These are phyloP conservation scores for Brachionus rotundiformis DNA, from an alignment of 1,140 invertebrate genomes.

Conservation along the genomic window DNA sequence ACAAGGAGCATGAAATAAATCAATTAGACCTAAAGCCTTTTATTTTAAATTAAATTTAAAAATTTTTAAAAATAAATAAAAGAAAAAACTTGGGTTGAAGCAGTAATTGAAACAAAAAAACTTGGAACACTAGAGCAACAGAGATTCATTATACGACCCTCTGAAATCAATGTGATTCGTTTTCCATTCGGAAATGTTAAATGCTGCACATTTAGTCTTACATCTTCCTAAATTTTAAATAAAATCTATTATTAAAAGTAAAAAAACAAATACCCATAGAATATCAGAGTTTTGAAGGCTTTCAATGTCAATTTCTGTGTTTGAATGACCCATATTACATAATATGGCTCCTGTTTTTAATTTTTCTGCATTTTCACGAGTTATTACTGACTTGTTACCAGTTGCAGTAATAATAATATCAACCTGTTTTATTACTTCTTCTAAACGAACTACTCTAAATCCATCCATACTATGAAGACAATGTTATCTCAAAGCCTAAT, in stretches of 20 bases:
- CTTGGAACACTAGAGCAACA: constrained; percentile 95
- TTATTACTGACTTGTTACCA: constrained; percentile 94
- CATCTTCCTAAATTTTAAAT: constrained; percentile 75
- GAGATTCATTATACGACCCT: constrained; percentile 86
- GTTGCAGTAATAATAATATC: constrained; percentile 94
- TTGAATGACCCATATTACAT: constrained; percentile 97
- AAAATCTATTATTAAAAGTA: no score
- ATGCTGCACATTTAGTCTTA: constrained; percentile 93
- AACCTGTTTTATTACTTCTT: constrained; percentile 84
- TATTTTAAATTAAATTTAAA: constrained; percentile 56
- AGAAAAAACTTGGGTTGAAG: constrained; percentile 70
- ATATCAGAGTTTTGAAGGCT: constrained; percentile 59
- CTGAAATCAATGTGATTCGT: constrained; percentile 78
- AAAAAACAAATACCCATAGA: neutral
- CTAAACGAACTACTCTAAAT: constrained; percentile 88
- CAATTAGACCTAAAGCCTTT: constrained; percentile 83
- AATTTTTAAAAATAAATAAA: neutral
- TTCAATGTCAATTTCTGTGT: constrained; percentile 95
- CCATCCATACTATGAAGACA: constrained; percentile 98
- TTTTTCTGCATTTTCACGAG: constrained; percentile 89
- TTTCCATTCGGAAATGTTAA: constrained; percentile 88
- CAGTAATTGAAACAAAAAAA: constrained; percentile 92
- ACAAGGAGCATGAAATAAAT: constrained; percentile 88
- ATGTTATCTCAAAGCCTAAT: no score
- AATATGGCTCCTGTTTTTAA: constrained; percentile 95